Conservation (phyloP, 2,888 invertebrate species). For the Rhingia rostrata region DNA sequence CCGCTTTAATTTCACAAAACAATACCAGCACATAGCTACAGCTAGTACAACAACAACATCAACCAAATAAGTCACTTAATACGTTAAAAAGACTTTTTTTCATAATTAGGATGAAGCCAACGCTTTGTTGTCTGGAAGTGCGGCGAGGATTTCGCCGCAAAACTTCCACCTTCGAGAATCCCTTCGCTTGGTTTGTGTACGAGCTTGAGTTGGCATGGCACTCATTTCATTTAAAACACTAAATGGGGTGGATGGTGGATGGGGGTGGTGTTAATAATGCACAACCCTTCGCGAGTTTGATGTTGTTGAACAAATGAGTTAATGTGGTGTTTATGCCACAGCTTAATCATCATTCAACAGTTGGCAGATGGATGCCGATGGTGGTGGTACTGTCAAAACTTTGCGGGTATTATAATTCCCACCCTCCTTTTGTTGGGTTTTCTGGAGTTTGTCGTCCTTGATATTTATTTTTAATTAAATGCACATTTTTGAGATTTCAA, state of each 20-base stretch:
- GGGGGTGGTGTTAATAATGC: slow-evolving; percentile 27
- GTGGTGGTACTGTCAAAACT: slow-evolving; percentile 57
- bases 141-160: slow-evolving; percentile 45
- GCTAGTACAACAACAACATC: slow-evolving; percentile 17
- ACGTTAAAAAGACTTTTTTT: slow-evolving; percentile 51
- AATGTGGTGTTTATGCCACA: slow-evolving; percentile 62
- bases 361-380: slow-evolving; percentile 55
- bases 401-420: not conserved
- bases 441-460: slow-evolving; percentile 30
- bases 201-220: no score
- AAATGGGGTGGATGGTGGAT: not conserved
- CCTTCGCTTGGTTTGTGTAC: not conserved
- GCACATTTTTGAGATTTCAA: slow-evolving; percentile 51
- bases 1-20: slow-evolving; percentile 71
- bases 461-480: slow-evolving; percentile 74
- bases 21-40: slow-evolving; percentile 40
- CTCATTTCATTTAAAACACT: slow-evolving; percentile 23
- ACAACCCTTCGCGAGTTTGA: slow-evolving; percentile 33
- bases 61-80: slow-evolving; percentile 69
- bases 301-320: slow-evolving; percentile 68
- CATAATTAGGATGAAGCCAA: slow-evolving; percentile 70
- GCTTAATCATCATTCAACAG: slow-evolving; percentile 73
- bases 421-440: no score
- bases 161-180: slow-evolving; percentile 29
- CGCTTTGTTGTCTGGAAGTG: slow-evolving; percentile 66